Evolutionary conservation across 2,113 vertebrate genomes (phyloP).

Genomic region (Asarcornis scutulata): DNA sequence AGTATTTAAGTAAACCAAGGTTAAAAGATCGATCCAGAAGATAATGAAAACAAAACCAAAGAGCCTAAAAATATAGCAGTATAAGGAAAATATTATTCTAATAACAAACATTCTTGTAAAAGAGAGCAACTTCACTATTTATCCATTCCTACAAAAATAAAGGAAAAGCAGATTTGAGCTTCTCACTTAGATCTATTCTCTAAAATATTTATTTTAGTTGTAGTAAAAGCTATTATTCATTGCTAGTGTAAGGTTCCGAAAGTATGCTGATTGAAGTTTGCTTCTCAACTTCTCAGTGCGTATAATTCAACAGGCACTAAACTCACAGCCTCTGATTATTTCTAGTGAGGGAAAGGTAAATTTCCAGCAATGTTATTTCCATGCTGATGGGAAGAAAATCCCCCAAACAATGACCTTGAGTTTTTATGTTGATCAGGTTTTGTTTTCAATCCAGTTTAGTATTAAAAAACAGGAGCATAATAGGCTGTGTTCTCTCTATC

Average conservation of each 20-base stretch:
- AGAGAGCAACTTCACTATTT: background rate
- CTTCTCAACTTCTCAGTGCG: background rate
- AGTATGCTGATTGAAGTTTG: background rate
- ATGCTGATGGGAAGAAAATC: background rate
- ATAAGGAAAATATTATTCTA: background rate
- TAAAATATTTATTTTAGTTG: conserved; percentile 29
- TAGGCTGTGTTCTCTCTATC: background rate
- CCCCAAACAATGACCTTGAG: background rate
- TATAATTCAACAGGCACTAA: background rate
- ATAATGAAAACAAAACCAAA: background rate
- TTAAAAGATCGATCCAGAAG: background rate
- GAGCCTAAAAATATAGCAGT: background rate
- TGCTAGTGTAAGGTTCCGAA: background rate
- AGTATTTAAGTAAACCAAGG: background rate
- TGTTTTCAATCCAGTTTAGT: background rate
- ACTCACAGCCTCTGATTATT: background rate
- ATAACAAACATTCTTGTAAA: conserved; percentile 20
- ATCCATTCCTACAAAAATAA: conserved; percentile 25
- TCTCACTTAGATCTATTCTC: conserved; percentile 14
- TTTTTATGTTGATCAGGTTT: background rate
- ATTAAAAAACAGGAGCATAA: background rate
- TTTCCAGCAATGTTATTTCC: background rate
- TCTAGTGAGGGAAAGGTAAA: conserved; percentile 6
- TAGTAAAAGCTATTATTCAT: background rate
- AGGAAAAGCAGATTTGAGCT: conserved; percentile 5